Percentiles rank a stretch among this genome's conserved stretches.
These are phyloP conservation scores for Panulirus ornatus DNA, from an alignment of 1,140 invertebrate species.

Conservation along the genomic window DNA sequence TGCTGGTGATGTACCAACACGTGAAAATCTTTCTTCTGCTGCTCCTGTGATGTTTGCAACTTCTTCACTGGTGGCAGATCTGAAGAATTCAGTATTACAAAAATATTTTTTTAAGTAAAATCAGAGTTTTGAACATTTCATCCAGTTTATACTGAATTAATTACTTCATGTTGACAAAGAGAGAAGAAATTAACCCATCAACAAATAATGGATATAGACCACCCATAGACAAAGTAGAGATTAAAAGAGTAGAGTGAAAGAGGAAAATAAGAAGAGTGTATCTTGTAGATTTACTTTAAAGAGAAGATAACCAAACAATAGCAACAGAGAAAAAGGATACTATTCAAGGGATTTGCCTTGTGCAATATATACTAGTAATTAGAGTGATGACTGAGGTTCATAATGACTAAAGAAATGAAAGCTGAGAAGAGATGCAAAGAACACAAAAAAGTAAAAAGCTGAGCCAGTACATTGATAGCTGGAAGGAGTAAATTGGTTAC, in stretches of 20 bases:
- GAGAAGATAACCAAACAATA: not conserved
- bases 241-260: not conserved
- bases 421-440: no score
- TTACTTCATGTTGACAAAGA: not conserved
- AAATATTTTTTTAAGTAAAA: slow-evolving; percentile 6
- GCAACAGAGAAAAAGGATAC: not conserved
- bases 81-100: no score
- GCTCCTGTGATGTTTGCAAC: slow-evolving; percentile 81
- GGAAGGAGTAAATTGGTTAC: no score
- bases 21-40: slow-evolving; percentile 70
- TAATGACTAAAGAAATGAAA: no score
- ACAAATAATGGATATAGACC: not conserved
- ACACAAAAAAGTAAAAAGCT: no score
- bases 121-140: no score
- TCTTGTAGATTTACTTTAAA: not conserved
- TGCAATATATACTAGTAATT: no score
- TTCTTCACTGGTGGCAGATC: slow-evolving; percentile 84
- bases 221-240: not conserved
- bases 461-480: no score
- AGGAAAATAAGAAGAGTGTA: not conserved
- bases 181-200: slow-evolving; percentile 1
- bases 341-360: no score
- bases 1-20: slow-evolving; percentile 86
- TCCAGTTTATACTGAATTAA: no score
- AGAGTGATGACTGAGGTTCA: no score